Evolutionary conservation across 1,140 invertebrate genomes (phyloP).

Genomic region (Dryas iulia): DNA sequence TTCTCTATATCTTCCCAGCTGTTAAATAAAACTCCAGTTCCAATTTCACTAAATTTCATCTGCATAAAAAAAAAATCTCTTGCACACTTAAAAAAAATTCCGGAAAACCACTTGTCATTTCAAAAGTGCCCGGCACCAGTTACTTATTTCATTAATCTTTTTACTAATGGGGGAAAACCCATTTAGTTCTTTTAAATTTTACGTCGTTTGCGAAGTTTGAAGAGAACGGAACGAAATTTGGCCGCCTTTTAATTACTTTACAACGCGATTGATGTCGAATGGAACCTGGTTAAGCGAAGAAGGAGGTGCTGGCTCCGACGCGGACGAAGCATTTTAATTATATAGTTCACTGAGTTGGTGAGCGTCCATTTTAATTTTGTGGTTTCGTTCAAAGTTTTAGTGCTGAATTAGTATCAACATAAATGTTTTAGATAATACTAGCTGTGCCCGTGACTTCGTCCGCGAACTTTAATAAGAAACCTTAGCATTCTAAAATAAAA

Average conservation of each 20-base stretch:
- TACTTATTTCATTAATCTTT: constrained; percentile 24
- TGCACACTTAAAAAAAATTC: not conserved
- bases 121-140: not conserved
- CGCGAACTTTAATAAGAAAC: too few relatives aligned
- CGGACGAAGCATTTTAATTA: constrained; percentile 1
- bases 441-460: too few relatives aligned
- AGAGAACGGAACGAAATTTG: constrained; percentile 7
- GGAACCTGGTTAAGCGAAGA: not conserved
- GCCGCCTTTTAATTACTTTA: constrained; percentile 23
- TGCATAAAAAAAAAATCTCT: not conserved
- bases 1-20: too few relatives aligned
- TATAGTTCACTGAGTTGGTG: not conserved
- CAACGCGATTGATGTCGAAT: constrained; percentile 19
- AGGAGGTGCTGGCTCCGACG: not conserved
- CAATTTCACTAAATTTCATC: not conserved
- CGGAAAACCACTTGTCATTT: not conserved
- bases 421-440: too few relatives aligned
- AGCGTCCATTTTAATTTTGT: not conserved
- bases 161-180: constrained; percentile 13
- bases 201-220: constrained; percentile 15
- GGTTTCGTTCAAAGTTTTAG: not conserved
- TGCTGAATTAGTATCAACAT: not conserved
- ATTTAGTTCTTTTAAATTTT: constrained; percentile 24
- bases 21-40: not conserved
- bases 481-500: too few relatives aligned